Percentiles rank a stretch among this genome's conserved stretches.
phyloP scores from a whole-genome alignment of 64 coral and sea anemone genomes.

The Astreopora myriophthalma region DNA sequence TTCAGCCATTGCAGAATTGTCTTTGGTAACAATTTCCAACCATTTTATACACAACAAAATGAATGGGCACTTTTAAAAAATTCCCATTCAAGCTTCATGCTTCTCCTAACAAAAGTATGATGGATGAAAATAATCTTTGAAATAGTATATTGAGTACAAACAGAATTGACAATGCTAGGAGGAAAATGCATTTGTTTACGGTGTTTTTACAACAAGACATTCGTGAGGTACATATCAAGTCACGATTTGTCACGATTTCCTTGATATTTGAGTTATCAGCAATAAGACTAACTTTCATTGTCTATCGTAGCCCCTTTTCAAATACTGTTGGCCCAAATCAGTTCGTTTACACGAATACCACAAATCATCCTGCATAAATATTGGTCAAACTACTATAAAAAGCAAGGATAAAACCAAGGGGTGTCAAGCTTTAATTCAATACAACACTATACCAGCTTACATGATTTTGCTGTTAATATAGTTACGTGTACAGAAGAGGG shows the following conservation, averaged over 20 bases:
- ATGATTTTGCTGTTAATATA: not conserved
- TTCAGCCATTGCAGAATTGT: not conserved
- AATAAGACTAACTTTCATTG: not conserved
- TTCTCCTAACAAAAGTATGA: not conserved
- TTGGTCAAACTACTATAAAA: not conserved
- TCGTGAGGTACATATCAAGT: not conserved
- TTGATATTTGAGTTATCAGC: not conserved
- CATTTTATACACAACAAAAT: not conserved
- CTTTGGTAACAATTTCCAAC: not conserved
- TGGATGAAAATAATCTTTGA: not conserved
- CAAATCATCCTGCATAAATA: slow-evolving; percentile 6
- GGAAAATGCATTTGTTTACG: not conserved
- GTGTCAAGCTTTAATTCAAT: not conserved
- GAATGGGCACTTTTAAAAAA: not conserved
- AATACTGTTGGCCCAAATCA: not conserved
- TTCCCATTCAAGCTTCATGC: not conserved
- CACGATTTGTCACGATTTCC: not conserved
- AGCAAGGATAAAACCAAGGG: not conserved
- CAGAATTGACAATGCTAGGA: not conserved
- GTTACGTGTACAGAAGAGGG: not conserved
- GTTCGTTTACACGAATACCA: not conserved
- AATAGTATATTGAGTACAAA: not conserved
- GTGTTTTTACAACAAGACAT: too few species aligned
- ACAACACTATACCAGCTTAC: too few species aligned
- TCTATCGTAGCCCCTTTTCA: not conserved